Conservation (phyloP, 2,888 invertebrate genomes). For the Parasteatoda lunata region DNA sequence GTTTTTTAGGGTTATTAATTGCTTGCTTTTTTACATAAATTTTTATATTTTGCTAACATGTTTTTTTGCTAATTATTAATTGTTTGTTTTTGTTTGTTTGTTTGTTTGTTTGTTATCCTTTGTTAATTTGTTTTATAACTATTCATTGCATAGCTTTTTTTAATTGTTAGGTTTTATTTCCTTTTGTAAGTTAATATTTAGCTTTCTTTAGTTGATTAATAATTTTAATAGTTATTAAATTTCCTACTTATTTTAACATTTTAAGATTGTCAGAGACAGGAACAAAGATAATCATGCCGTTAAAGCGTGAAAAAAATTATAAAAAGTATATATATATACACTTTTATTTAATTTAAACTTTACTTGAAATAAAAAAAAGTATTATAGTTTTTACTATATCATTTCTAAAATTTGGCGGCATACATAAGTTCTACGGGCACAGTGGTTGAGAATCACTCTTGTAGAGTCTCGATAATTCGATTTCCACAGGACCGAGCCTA, state of each 20-base stretch:
- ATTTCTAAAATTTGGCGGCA: background rate
- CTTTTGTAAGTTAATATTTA: too few relatives aligned
- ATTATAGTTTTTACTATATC: background rate
- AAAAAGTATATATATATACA: background rate
- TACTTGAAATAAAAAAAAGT: background rate
- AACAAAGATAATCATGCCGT: background rate
- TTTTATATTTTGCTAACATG: too few relatives aligned
- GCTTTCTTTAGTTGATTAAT: background rate
- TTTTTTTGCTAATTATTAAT: too few relatives aligned
- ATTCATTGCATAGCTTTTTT: too few relatives aligned
- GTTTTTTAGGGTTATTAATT: too few relatives aligned
- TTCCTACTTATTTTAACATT: background rate
- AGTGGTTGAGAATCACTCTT: background rate
- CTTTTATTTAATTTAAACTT: background rate
- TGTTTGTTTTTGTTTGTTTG: too few relatives aligned
- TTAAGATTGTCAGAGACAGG: background rate
- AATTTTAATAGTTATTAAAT: background rate
- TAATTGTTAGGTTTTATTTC: too few relatives aligned
- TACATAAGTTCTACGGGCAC: background rate
- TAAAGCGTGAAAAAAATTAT: background rate
- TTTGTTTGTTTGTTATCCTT: too few relatives aligned
- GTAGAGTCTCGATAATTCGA: too few relatives aligned
- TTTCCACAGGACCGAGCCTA: too few relatives aligned
- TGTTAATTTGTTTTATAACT: too few relatives aligned
- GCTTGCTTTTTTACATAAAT: too few relatives aligned